These are phyloP conservation scores for Alectoris magna DNA, from an alignment of 2,797 vertebrate species.

Conservation along the genomic window DNA sequence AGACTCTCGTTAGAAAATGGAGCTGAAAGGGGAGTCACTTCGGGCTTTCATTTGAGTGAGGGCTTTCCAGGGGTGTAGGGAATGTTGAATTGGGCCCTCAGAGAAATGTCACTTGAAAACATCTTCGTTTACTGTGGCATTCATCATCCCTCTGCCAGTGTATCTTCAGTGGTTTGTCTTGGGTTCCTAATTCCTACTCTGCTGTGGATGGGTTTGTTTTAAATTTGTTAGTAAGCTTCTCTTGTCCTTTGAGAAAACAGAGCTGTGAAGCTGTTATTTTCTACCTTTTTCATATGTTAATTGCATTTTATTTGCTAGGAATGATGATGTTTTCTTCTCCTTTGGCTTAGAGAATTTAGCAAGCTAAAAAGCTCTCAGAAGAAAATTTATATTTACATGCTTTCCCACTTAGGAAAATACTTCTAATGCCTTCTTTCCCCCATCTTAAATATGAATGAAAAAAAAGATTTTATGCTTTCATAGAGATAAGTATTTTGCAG, in stretches of 20 bases:
- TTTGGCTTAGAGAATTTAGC: slow-evolving; percentile 4
- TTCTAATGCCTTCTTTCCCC: background rate
- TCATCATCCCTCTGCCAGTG: background rate
- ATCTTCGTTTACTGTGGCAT: fast-evolving
- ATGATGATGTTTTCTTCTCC: background rate
- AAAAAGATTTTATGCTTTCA: background rate
- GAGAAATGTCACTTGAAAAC: background rate
- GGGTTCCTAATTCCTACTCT: background rate
- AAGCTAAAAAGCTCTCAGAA: background rate
- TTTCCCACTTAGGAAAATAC: background rate
- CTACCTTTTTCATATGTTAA: background rate
- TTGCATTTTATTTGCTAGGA: slow-evolving; percentile 1
- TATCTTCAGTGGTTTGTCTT: background rate
- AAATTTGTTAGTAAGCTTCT: background rate
- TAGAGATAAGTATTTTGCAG: background rate
- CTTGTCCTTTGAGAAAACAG: background rate
- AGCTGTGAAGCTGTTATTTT: background rate
- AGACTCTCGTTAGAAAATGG: background rate
- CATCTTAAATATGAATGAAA: background rate
- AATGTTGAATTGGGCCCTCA: background rate
- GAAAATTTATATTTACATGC: background rate
- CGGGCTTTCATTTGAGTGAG: background rate
- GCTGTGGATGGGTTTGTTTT: background rate
- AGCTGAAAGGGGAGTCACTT: background rate
- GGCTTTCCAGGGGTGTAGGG: background rate